A percentile compares a stretch with the other conserved stretches of the same genome.
Evolutionary conservation across 2,888 invertebrate genomes (phyloP).

Genomic region (Hypercompe scribonia): DNA sequence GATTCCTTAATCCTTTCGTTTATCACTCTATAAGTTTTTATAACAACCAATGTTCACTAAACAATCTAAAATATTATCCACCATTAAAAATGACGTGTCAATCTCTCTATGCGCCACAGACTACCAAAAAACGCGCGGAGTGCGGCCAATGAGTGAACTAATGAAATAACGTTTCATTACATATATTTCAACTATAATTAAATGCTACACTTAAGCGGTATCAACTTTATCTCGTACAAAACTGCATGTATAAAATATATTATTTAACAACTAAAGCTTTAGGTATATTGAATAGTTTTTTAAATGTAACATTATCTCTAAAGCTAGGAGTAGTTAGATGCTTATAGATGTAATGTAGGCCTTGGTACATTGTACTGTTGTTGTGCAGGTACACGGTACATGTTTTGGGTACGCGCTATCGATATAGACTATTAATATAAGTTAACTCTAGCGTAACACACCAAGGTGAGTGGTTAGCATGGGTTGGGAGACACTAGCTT

Average conservation of each 20-base stretch:
- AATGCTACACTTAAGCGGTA: neutral
- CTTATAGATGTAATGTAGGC: slow-evolving; percentile 43
- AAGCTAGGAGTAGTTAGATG: slow-evolving; percentile 46
- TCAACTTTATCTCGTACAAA: slow-evolving; percentile 51
- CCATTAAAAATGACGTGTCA: no score
- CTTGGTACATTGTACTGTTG: slow-evolving; percentile 19
- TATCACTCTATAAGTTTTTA: no score
- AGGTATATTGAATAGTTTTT: slow-evolving; percentile 51
- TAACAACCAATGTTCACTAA: no score
- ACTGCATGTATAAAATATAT: slow-evolving; percentile 53
- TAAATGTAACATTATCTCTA: slow-evolving; percentile 37
- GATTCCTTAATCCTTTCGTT: no score
- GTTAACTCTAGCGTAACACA: slow-evolving; percentile 39
- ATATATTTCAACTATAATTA: no score
- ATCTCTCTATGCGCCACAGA: no score
- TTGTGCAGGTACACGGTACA: slow-evolving; percentile 21
- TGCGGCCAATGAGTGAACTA: no score
- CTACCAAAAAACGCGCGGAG: no score
- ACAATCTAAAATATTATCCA: no score
- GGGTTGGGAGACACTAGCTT: slow-evolving; percentile 80
- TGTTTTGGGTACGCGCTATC: slow-evolving; percentile 14
- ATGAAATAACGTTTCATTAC: no score
- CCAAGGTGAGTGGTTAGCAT: slow-evolving; percentile 76
- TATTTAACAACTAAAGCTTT: slow-evolving; percentile 57
- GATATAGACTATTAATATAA: slow-evolving; percentile 34